Evolutionary conservation across 2,888 invertebrate genomes (phyloP), one percentile per base, ranked within the genome.

Genomic region (Yponomeuta plumbellus): DNA sequence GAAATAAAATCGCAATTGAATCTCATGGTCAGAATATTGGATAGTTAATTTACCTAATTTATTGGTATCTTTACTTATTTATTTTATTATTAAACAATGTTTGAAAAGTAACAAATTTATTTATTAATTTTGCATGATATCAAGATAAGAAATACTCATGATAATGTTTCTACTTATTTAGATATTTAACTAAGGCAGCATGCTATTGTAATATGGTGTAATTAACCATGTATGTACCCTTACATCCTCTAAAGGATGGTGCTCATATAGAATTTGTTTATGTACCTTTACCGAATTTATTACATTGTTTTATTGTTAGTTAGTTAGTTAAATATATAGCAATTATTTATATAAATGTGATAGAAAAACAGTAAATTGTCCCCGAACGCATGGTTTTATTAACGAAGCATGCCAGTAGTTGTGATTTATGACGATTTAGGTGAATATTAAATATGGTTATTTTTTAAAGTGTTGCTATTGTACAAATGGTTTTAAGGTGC

Each of bases 111-210:
- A 52, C 21, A 11, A 59, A 6, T 22, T 59, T 22, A 59, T 13
- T 59, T 59, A 59, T 59, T 59, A 22, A 20, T 13, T 23, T 22
- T 59, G 59, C 59, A 59, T 59, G 59, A 59, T 59, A 21, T 59
- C 11, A 13, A 59, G 23, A 23, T 59, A 22, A 59, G 21, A 22
- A 59, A 59, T 59, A 59, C 59, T 59, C 59, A 59, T 59, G 22
- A 59, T 59, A 59, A 22, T 59, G 13, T 59, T 52, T 21, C 11
- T 59, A 59, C 17, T 58, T 59, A 59, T 59, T 6, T 21, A 21
- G 59, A 59, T 13, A 4, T 44, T 11, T 44, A 11, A 11, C 44
- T 44, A 44, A 44, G 44, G 44, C 58, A 59, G 44, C 59, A 59
- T 59, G 59, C 21, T 22, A 59, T 20, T 13, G 17, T 57, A 11